Evolutionary conservation across 2,797 vertebrate species (phyloP).

Genomic region (Nasua narica): DNA sequence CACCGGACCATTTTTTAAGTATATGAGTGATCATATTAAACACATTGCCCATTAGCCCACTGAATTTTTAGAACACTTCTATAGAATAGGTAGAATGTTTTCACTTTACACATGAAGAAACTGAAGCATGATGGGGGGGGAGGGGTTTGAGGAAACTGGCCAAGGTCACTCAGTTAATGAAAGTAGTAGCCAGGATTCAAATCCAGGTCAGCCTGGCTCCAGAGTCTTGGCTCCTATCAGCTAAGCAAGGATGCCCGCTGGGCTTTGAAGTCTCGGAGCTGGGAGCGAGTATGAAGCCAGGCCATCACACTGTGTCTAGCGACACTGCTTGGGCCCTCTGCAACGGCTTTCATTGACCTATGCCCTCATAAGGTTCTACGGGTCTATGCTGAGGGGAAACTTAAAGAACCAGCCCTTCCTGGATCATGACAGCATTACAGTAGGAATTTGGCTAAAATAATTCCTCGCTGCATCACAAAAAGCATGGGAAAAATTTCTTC

Average conservation of each 20-base stretch:
- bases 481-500: background rate
- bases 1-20: background rate
- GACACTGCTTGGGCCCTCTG: background rate
- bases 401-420: background rate
- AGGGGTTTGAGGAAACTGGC: background rate
- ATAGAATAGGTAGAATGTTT: background rate
- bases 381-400: background rate
- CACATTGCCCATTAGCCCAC: background rate
- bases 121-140: background rate
- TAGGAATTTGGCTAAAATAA: background rate
- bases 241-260: background rate
- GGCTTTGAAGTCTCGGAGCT: background rate
- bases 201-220: background rate
- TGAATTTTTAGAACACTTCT: background rate
- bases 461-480: background rate
- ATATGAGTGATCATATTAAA: background rate
- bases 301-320: background rate
- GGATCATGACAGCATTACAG: background rate
- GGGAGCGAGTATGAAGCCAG: rapidly evolving
- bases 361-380: background rate
- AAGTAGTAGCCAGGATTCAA: background rate
- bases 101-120: background rate
- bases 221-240: background rate
- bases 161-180: background rate
- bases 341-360: background rate